phyloP scores from a whole-genome alignment of 2,113 vertebrate species.

The Petaurus breviceps region DNA sequence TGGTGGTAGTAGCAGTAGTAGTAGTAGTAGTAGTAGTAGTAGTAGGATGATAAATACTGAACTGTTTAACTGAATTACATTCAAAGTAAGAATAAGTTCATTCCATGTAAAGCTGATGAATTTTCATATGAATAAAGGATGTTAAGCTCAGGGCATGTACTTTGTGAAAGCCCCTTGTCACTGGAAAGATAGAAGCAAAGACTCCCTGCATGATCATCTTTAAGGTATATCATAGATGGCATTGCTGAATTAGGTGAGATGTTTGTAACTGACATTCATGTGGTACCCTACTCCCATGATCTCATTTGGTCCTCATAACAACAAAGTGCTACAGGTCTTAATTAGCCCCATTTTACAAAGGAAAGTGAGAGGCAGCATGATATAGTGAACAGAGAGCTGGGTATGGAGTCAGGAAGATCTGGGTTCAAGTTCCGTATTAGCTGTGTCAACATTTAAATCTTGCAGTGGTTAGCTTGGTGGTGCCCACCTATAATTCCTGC shows the following conservation, averaged over 20 bases:
- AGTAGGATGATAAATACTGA: neutral
- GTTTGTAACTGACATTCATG: no score
- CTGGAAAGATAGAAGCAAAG: slow-evolving; percentile 18
- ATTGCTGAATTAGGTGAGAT: neutral
- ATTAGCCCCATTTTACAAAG: neutral
- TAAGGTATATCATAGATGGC: neutral
- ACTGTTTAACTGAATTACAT: neutral
- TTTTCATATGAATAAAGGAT: neutral
- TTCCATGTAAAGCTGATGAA: neutral
- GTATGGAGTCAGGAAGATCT: neutral
- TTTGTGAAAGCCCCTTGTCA: neutral
- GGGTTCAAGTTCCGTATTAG: neutral
- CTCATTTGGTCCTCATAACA: neutral
- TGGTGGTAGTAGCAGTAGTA: no score
- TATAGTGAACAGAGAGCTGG: neutral
- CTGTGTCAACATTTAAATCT: neutral
- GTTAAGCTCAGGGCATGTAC: neutral
- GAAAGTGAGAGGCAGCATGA: neutral
- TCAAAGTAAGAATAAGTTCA: neutral
- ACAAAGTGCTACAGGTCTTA: neutral
- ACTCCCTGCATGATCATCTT: neutral
- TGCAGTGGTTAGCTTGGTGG: neutral
- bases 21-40: no score
- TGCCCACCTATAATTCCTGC: neutral
- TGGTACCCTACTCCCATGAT: no score